Conservation (phyloP, 1,140 invertebrate genomes). For the Micrasema minimum region DNA sequence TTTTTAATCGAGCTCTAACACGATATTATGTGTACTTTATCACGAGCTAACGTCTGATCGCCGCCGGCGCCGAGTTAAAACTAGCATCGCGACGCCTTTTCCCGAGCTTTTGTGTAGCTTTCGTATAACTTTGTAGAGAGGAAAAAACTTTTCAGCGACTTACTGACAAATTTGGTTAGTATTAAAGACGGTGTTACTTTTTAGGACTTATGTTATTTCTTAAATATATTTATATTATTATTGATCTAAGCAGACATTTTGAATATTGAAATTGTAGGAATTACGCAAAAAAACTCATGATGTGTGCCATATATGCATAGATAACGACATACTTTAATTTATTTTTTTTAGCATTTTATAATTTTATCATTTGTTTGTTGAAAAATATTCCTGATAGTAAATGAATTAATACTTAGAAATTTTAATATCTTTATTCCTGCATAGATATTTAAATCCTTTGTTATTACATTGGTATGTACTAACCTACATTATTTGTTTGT, state of each 20-base stretch:
- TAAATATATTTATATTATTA: background rate
- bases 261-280: background rate
- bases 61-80: constrained; percentile 15
- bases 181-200: background rate
- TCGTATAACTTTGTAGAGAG: background rate
- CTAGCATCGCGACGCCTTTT: constrained; percentile 14
- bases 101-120: constrained; percentile 13
- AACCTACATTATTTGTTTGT: too few relatives aligned
- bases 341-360: too few relatives aligned
- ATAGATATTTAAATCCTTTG: background rate
- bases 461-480: too few relatives aligned
- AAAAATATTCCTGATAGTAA: too few relatives aligned
- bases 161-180: constrained; percentile 1
- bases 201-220: background rate
- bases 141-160: constrained; percentile 9
- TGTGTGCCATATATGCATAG: background rate
- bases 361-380: too few relatives aligned
- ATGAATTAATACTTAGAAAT: too few relatives aligned
- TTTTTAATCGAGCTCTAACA: constrained; percentile 14
- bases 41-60: background rate
- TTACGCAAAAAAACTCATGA: background rate
- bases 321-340: background rate
- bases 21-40: background rate
- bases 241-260: background rate
- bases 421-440: background rate